Evolutionary conservation across 2,113 vertebrate genomes (phyloP), one percentile per base, ranked within the genome.

Genomic region (Callospermophilus lateralis): DNA sequence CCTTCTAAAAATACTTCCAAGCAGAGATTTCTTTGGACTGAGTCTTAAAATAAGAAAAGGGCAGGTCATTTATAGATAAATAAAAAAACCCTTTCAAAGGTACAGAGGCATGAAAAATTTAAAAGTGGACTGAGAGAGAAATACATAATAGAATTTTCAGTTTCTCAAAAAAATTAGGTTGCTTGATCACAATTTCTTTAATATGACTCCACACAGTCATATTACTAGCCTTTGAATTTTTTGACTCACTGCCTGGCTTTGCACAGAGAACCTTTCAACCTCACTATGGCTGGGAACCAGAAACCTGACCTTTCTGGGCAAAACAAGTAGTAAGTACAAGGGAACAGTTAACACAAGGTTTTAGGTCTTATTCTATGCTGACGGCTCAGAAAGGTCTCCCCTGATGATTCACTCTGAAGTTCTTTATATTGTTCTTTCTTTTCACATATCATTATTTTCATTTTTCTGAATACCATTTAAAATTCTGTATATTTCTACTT

Each of bases 51-150:
- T 51, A 51, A 89, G n/a, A 93, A 90, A 93, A 90, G 24, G 68
- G 55, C 32, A 81, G 34, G 53, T 63, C 37, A 84, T 68, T 91
- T 78, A 86, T 16, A 3, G 12, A 89, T 20, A 67, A 84, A 80
- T 78, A 91, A 95, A 91, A 84, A 84, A 51, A 86, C 1, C 16
- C 58, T 88, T 90, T 94, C 85, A 48, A 93, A 95, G 55, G 58
- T 45, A 86, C 9, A 48, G 24, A 83, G 20, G 22, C 19, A 77
- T 72, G 15, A 61, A 70, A 70, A 77, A 58, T 34, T 19, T 1
- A 26, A 39, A 87, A 96, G 37, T 3, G 89, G 20, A 48, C 24
- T 65, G 42, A 55, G 28, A 58, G 94, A 97, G 19, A 76, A 90
- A 89, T 17, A 73, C 32, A n/a, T 32, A 84, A 58, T 28, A 73